Conservation (phyloP, 1,140 invertebrate species). For the Drosophila sulfurigaster region DNA sequence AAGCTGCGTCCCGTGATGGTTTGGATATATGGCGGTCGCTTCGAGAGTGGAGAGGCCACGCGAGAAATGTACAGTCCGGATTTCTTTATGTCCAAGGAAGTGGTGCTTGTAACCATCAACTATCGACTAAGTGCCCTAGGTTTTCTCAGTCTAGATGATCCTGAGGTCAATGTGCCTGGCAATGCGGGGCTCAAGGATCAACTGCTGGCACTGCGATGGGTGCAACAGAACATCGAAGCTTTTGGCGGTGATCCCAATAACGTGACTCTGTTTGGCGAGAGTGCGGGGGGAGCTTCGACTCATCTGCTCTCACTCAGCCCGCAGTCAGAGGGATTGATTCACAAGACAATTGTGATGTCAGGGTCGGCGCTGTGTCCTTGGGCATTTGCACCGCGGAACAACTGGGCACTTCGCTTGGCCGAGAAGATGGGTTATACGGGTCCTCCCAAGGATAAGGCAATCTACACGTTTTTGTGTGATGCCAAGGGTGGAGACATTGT, state of each 20-base stretch:
- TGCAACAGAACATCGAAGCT: slow-evolving; percentile 87
- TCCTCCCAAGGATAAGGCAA: slow-evolving; percentile 54
- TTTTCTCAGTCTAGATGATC: slow-evolving; percentile 88
- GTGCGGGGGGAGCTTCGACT: slow-evolving; percentile 85
- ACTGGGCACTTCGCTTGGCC: slow-evolving; percentile 73
- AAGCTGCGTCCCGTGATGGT: slow-evolving; percentile 76
- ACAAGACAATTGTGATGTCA: slow-evolving; percentile 88
- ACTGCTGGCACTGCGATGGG: slow-evolving; percentile 86
- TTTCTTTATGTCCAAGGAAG: slow-evolving; percentile 87
- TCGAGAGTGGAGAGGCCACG: slow-evolving; percentile 85
- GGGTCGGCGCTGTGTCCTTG: slow-evolving; percentile 85
- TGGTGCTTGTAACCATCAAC: slow-evolving; percentile 85
- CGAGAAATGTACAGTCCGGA: slow-evolving; percentile 85
- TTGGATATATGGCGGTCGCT: slow-evolving; percentile 90
- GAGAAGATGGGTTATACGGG: slow-evolving; percentile 71
- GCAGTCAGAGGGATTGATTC: slow-evolving; percentile 85
- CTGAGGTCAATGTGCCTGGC: slow-evolving; percentile 86
- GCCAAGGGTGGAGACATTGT: slow-evolving; percentile 69
- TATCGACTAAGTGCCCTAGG: slow-evolving; percentile 85
- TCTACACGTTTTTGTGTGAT: slow-evolving; percentile 57
- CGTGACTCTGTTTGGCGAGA: slow-evolving; percentile 86
- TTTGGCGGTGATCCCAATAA: slow-evolving; percentile 88
- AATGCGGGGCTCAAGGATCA: slow-evolving; percentile 87
- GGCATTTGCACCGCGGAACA: slow-evolving; percentile 65
- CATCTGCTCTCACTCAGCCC: slow-evolving; percentile 77